Percentiles rank a stretch among this genome's conserved stretches.
phyloP scores from a whole-genome alignment of 2,113 vertebrate genomes.

The Protobothrops flavoviridis region DNA sequence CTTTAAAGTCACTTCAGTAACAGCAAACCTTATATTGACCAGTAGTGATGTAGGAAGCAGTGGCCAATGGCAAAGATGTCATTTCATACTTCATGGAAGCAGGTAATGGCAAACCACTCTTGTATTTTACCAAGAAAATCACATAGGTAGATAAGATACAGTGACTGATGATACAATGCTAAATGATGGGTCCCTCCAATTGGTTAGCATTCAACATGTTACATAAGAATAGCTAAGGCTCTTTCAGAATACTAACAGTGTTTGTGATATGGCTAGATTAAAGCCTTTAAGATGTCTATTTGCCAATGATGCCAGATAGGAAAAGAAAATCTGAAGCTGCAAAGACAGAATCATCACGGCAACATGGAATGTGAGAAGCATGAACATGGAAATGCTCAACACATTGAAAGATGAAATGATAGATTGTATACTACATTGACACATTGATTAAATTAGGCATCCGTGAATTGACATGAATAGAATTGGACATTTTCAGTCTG shows the following conservation, averaged over 20 bases:
- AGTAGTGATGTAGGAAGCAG: background rate
- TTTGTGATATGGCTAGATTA: background rate
- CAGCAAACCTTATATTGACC: background rate
- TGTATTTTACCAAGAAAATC: background rate
- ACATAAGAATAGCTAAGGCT: background rate
- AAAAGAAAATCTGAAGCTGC: background rate
- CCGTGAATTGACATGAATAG: no score
- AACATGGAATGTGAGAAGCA: background rate
- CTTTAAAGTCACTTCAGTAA: background rate
- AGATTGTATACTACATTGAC: no score
- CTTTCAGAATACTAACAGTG: background rate
- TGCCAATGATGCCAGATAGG: background rate
- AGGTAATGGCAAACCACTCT: background rate
- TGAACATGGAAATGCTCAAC: background rate
- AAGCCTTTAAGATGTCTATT: background rate
- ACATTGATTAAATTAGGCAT: no score
- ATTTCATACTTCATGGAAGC: background rate
- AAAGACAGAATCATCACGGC: background rate
- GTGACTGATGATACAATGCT: background rate
- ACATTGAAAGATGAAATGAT: background rate
- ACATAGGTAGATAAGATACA: background rate
- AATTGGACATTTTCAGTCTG: no score
- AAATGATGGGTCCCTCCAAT: background rate
- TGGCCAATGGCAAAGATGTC: background rate
- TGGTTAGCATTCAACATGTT: background rate